Evolutionary conservation across 2,113 vertebrate species (phyloP).

Genomic region (Poeciliopsis turrubarensis): DNA sequence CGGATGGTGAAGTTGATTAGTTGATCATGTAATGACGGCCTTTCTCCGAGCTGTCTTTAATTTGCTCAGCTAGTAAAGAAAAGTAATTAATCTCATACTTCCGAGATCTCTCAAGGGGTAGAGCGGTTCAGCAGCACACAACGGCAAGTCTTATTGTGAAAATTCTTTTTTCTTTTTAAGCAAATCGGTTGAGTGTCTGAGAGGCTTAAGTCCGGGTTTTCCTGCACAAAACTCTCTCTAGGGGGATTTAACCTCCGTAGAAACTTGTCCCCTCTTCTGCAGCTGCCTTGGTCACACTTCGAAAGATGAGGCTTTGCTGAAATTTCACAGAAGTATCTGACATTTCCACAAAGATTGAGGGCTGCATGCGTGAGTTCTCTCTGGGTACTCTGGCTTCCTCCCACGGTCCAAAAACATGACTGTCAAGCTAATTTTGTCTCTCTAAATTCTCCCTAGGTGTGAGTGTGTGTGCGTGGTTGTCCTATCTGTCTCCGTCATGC

Average conservation of each 20-base stretch:
- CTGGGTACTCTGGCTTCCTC: no score
- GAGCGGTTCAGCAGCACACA: slow-evolving; percentile 35
- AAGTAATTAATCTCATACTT: slow-evolving; percentile 71
- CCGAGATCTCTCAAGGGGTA: slow-evolving; percentile 39
- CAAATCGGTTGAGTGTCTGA: slow-evolving; percentile 47
- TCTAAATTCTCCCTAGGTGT: no score
- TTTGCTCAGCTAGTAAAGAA: slow-evolving; percentile 56
- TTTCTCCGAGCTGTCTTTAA: slow-evolving; percentile 64
- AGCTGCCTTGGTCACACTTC: not conserved
- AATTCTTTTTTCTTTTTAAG: slow-evolving; percentile 46
- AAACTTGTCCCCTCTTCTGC: slow-evolving; percentile 1
- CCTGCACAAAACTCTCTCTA: slow-evolving; percentile 6
- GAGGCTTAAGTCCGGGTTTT: slow-evolving; percentile 39
- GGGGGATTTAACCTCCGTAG: not conserved
- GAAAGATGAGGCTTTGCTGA: slow-evolving; percentile 3
- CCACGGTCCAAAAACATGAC: no score
- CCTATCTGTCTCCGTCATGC: no score
- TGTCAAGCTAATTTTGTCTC: no score
- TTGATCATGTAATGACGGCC: slow-evolving; percentile 55
- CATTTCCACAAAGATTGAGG: slow-evolving; percentile 49
- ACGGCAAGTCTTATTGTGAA: slow-evolving; percentile 32
- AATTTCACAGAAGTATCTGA: slow-evolving; percentile 48
- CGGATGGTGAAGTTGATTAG: slow-evolving; percentile 56
- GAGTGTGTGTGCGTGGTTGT: no score
- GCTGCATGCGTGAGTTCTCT: no score